Evolutionary conservation across 2,888 invertebrate species (phyloP), one percentile per base, ranked within the genome.

Genomic region (Drosophila neotestacea): DNA sequence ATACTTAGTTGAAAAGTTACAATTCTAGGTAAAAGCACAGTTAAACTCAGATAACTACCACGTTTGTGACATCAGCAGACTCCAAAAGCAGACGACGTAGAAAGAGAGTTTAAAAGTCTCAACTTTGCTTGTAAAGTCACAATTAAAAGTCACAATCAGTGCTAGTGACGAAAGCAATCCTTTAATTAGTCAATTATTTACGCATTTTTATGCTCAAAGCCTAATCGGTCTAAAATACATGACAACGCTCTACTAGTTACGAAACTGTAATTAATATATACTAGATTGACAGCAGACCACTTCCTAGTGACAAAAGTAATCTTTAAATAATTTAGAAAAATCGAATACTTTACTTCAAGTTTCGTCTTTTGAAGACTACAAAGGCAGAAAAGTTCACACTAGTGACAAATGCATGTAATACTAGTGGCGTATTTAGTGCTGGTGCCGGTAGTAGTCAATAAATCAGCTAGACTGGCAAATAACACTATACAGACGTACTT

Each of bases 1-100:
- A 70, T 16, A 32, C 38, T 44, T 38, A 41, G 30, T 28, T 27
- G n/a, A 9, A 34, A n/a, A 34, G 10, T 56, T 36, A 44, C 55
- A 44, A n/a, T 44, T 34, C 55, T 10, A 42, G 27, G 32, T 44
- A 44, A 27, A 36, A 13, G 27, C 44, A 44, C 55, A 56, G 36
- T 44, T n/a, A 6, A 27, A 42, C 42, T 42, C 6, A 2, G n/a
- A n/a, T 27, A 11, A 44, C 4, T 6, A 27, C 36, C 34, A 55
- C 27, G 34, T 13, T 44, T 1, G 44, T 44, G 55, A 44, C 32
- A 34, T 27, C 5, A n/a, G 13, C 27, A 56, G 36, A 6, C 36
- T n/a, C n/a, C 11, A 54, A 9, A 6, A 42, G n/a, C 6, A 27
- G n/a, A 10, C 4, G 6, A 44, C 11, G 10, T 5, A 4, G 4